Conservation (phyloP, 2,888 invertebrate genomes). For the Biston stratarius region DNA sequence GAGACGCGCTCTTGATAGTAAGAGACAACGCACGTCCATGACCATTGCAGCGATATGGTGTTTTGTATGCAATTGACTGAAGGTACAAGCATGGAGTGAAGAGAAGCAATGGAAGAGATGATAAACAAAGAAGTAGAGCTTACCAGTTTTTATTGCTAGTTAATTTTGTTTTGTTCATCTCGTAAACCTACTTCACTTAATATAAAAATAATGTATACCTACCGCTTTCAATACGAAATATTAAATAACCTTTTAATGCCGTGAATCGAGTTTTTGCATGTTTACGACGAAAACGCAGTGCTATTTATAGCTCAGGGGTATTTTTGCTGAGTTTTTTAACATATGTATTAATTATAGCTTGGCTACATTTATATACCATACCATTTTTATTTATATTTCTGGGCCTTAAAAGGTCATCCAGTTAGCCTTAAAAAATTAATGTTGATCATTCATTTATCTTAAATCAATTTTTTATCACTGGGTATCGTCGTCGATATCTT, state of each 20-base stretch:
- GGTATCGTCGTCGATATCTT: not conserved
- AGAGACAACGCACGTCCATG: too few species aligned
- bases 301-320: slow-evolving; percentile 22
- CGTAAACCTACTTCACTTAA: not conserved
- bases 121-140: too few species aligned
- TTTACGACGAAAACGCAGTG: slow-evolving; percentile 24
- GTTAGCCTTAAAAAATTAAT: not conserved
- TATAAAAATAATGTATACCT: not conserved
- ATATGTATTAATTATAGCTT: slow-evolving; percentile 4
- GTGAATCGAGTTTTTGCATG: slow-evolving; percentile 21
- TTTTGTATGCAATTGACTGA: too few species aligned
- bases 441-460: not conserved
- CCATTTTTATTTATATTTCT: not conserved
- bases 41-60: too few species aligned
- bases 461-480: not conserved
- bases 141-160: not conserved
- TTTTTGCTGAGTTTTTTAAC: slow-evolving; percentile 12
- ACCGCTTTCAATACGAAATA: not conserved
- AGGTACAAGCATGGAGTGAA: too few species aligned
- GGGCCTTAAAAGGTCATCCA: not conserved
- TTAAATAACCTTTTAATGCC: slow-evolving; percentile 14
- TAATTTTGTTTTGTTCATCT: not conserved
- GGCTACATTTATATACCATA: not conserved
- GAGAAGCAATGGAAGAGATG: too few species aligned
- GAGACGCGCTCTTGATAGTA: not conserved